These are phyloP conservation scores for Crypturellus undulatus DNA, from an alignment of 2,113 vertebrate genomes.

Conservation along the genomic window DNA sequence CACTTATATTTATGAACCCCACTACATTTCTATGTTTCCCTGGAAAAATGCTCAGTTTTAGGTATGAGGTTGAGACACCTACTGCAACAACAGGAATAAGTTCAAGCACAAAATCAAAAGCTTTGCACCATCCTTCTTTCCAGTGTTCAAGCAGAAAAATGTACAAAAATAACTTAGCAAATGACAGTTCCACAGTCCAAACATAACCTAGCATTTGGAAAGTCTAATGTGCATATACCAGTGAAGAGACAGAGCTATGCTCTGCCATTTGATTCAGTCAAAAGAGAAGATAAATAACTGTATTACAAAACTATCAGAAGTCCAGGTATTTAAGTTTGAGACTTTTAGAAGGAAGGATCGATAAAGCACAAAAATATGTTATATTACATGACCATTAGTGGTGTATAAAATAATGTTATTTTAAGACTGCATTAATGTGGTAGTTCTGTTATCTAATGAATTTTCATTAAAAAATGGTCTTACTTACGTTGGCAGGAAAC, in stretches of 20 bases:
- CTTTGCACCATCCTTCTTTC: not conserved
- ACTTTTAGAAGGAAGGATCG: not conserved
- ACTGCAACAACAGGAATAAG: not conserved
- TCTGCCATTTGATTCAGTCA: not conserved
- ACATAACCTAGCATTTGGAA: not conserved
- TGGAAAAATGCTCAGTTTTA: not conserved
- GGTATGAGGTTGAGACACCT: not conserved
- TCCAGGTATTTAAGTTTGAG: not conserved
- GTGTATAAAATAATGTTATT: not conserved
- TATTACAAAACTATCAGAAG: not conserved
- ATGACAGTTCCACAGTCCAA: not conserved
- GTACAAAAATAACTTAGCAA: not conserved
- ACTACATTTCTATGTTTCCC: not conserved
- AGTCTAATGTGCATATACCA: not conserved
- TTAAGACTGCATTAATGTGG: not conserved
- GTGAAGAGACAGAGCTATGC: not conserved
- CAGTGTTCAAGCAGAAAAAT: not conserved
- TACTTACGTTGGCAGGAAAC: conserved; percentile 91
- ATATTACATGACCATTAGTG: not conserved
- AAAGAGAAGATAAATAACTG: not conserved
- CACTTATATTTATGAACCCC: not conserved
- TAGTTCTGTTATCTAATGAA: not conserved
- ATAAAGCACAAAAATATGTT: not conserved
- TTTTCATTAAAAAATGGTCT: not conserved
- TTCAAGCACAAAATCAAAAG: not conserved